Evolutionary conservation across 2,113 vertebrate species (phyloP).

Genomic region (Passer domesticus): DNA sequence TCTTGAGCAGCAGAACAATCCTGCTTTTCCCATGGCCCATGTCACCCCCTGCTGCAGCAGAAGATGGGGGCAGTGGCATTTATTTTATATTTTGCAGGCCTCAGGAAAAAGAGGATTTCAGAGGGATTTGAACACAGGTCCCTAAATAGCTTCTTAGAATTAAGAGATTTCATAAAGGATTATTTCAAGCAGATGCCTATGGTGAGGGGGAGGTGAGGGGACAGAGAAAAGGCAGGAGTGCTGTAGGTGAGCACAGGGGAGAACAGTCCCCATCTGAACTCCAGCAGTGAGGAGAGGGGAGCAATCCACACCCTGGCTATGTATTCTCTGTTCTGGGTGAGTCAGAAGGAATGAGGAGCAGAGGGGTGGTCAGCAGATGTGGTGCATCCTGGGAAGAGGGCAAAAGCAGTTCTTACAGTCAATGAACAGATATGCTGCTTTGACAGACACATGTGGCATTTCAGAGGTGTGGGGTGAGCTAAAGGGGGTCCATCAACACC

Average conservation of each 20-base stretch:
- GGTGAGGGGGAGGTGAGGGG: background rate
- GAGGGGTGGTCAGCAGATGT: background rate
- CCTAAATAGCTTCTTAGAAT: constrained; percentile 62
- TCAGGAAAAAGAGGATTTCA: constrained; percentile 49
- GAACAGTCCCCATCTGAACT: background rate
- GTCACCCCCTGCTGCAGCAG: background rate
- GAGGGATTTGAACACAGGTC: constrained; percentile 39
- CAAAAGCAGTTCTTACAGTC: background rate
- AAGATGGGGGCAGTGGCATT: background rate
- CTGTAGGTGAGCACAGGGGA: background rate
- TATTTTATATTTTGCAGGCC: background rate
- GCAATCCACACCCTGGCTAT: background rate
- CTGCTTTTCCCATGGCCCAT: background rate
- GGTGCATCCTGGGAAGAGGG: accelerated
- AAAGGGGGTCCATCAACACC: no score
- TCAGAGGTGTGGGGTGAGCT: background rate
- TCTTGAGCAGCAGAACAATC: background rate
- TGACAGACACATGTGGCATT: background rate
- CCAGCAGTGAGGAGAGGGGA: background rate
- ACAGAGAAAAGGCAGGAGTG: background rate
- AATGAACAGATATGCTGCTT: accelerated
- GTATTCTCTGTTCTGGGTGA: background rate
- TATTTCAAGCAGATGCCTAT: background rate
- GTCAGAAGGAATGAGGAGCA: background rate
- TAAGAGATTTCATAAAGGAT: constrained; percentile 15